phyloP scores from a whole-genome alignment of 2,113 vertebrate genomes.

The Meriones unguiculatus region DNA sequence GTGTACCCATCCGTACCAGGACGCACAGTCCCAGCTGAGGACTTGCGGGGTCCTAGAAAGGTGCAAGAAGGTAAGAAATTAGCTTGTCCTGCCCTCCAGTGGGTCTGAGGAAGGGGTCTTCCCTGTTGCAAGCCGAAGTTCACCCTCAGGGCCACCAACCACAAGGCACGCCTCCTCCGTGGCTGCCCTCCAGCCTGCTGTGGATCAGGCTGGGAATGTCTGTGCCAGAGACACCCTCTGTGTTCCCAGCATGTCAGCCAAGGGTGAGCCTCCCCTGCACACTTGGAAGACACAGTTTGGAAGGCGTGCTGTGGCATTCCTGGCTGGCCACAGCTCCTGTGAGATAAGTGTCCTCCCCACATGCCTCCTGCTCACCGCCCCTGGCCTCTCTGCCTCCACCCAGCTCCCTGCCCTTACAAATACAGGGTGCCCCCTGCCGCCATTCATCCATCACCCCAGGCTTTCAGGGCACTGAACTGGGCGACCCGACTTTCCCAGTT shows the following conservation, averaged over 20 bases:
- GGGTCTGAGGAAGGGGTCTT: not conserved
- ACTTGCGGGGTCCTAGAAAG: not conserved
- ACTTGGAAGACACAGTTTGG: slow-evolving; percentile 70
- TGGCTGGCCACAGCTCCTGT: slow-evolving; percentile 73
- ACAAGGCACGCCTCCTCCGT: not conserved
- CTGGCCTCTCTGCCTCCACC: accelerated
- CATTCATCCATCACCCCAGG: slow-evolving; percentile 63
- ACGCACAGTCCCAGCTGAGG: accelerated
- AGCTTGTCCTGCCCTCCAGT: not conserved
- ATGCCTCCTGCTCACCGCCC: slow-evolving; percentile 65
- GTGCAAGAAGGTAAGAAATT: accelerated
- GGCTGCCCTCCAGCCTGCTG: not conserved
- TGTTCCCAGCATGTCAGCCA: slow-evolving; percentile 81
- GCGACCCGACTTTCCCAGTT: slow-evolving; percentile 79
- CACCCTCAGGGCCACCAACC: not conserved
- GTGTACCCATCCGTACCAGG: not conserved
- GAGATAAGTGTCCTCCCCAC: slow-evolving; percentile 76
- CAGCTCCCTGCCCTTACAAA: not conserved
- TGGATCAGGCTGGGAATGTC: not conserved
- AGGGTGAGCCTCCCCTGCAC: slow-evolving; percentile 72
- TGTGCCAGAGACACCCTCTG: not conserved
- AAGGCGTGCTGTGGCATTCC: slow-evolving; percentile 43
- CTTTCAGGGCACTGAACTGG: slow-evolving; percentile 79
- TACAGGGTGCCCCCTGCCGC: slow-evolving; percentile 70
- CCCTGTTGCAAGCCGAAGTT: accelerated